Evolutionary conservation across 2,113 vertebrate species (phyloP), one percentile per base, ranked within the genome.

Genomic region (Tachuris rubrigastra): DNA sequence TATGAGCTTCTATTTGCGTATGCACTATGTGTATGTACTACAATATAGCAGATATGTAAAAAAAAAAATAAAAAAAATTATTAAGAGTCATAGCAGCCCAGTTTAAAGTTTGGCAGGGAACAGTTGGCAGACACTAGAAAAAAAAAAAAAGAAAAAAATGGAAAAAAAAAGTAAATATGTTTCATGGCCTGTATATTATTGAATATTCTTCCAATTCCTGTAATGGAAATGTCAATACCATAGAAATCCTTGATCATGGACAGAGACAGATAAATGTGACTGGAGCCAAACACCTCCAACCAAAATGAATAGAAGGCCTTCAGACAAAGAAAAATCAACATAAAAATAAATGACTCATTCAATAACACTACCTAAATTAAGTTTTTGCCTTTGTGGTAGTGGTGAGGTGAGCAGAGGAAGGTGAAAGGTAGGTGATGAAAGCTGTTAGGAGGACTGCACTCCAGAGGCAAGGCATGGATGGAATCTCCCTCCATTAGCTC

Each of bases 181-280:
- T 96, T 89, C 94, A 95, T 93, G 88, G 75, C 79, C 87, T 96
- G 39, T 83, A 92, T 94, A 93, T 96, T 96, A 97, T 68, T 97
- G 92, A 97, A 96, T 49, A 89, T 97, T 97, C 75, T 96, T 97
- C 85, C 97, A 89, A 96, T 97, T 97, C 94, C 88, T 97, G 85
- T 90, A 90, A 95, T 68, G 82, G 88, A 97, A 98, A 96, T 95
- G 92, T 96, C 92, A 98, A 94, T 97, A 96, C 90, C 89, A 97
- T 90, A 73, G 90, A 96, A 96, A 98, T 94, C 88, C 90, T 96
- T 97, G 90, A 98, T 96, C 11, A 19, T 60, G 84, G 90, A 96
- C 79, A 85, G 62, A 94, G 86, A 94, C n/a, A 96, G 91, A 97
- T 85, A 97, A 96, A 96, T 71, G 63, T 91, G 85, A 97, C 72